Percentiles rank a stretch among this genome's conserved stretches.
Conservation (phyloP, 2,888 invertebrate species). For the Tachina grossa region DNA sequence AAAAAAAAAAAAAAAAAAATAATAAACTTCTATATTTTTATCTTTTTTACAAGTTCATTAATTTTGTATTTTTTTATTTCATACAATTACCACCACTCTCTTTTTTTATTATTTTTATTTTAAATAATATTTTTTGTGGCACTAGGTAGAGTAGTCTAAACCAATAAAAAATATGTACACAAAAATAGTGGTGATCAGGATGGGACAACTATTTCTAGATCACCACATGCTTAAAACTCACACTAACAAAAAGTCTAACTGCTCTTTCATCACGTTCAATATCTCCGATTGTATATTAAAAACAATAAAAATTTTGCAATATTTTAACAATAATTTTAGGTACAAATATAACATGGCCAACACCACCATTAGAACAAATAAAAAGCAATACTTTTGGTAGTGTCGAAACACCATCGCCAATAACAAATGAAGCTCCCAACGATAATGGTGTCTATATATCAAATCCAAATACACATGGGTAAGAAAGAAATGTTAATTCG, state of each 20-base stretch:
- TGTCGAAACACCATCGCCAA: slow-evolving; percentile 82
- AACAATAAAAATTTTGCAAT: slow-evolving; percentile 14
- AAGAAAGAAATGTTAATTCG: slow-evolving; percentile 52
- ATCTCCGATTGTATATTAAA: slow-evolving; percentile 22
- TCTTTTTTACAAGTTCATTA: not conserved
- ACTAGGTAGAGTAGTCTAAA: slow-evolving; percentile 67
- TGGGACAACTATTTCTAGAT: slow-evolving; percentile 70
- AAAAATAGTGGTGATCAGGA: slow-evolving; percentile 70
- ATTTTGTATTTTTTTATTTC: slow-evolving; percentile 19
- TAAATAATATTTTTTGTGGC: slow-evolving; percentile 56
- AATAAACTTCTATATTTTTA: not conserved
- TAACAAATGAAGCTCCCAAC: slow-evolving; percentile 80
- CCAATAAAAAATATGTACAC: slow-evolving; percentile 32
- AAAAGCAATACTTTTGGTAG: slow-evolving; percentile 82
- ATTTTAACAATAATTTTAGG: slow-evolving; percentile 74
- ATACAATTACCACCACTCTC: not conserved
- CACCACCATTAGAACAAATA: slow-evolving; percentile 80
- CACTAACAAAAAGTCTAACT: slow-evolving; percentile 51
- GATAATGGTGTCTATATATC: slow-evolving; percentile 79
- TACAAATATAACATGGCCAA: slow-evolving; percentile 81
- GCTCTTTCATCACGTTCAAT: slow-evolving; percentile 34
- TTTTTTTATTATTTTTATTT: slow-evolving; percentile 35
- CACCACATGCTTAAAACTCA: slow-evolving; percentile 67
- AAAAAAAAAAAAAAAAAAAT: no score
- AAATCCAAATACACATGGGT: slow-evolving; percentile 83